Conservation (phyloP, 2,113 vertebrate genomes). For the Malurus elegans region DNA sequence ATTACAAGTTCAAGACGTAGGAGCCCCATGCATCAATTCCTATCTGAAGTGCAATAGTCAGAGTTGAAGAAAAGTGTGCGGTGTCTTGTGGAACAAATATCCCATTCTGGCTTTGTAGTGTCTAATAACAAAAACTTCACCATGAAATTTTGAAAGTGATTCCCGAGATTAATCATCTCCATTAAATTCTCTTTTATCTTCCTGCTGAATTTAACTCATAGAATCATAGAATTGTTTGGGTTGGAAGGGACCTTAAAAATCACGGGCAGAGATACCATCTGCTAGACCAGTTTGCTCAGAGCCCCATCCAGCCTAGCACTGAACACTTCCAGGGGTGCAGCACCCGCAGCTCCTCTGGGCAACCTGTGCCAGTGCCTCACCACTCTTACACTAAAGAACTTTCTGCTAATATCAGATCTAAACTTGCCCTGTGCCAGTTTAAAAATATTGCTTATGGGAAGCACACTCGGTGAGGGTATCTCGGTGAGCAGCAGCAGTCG, state of each 20-base stretch:
- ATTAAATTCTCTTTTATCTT: neutral
- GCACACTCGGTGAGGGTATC: accelerated
- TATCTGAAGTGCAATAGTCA: neutral
- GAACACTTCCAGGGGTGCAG: neutral
- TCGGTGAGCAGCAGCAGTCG: neutral
- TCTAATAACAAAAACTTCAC: neutral
- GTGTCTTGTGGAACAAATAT: neutral
- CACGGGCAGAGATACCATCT: neutral
- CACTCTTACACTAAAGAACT: neutral
- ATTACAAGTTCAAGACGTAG: neutral
- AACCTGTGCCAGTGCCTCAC: neutral
- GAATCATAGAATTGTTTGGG: neutral
- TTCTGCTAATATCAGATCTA: neutral
- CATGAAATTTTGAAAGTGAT: neutral
- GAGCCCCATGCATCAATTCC: neutral
- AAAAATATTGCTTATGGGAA: neutral
- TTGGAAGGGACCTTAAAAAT: neutral
- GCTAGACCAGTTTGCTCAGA: neutral
- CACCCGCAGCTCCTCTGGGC: neutral
- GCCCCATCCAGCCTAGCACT: neutral
- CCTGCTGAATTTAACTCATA: neutral
- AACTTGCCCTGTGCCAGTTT: neutral
- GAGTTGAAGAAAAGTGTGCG: neutral
- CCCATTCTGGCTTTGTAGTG: neutral
- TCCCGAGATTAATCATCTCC: neutral